Evolutionary conservation across 1,140 invertebrate species (phyloP), one percentile per base, ranked within the genome.

Genomic region (Uloborus diversus): DNA sequence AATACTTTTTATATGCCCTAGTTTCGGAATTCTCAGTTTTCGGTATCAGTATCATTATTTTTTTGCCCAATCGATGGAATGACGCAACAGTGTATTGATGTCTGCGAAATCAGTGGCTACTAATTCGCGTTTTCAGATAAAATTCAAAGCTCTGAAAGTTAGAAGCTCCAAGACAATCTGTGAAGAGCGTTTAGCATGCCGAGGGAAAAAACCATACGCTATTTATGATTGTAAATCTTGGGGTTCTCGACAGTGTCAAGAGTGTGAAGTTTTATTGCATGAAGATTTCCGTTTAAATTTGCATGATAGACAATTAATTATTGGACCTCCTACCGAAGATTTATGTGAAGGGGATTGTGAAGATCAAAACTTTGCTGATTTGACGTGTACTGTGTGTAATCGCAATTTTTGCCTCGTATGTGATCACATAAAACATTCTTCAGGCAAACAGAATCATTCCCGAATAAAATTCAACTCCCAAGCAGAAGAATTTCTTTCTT

Each of bases 181-280:
- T 62, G 73, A 81, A 28, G 82, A 82, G 64, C 33, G 82, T 53
- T 65, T 82, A 28, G 82, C 75, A 23, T 79, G 73, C 47, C 62
- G 47, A 78, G 82, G 81, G 5, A 66, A 35, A 13, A 61, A 79
- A 64, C 75, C 85, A 30, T 82, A 84, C 75, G 87, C 87, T n/a
- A 51, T 73, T 35, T 85, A 81, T 69, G 53, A 80, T 37, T 88
- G 87, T 83, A 81, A 83, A 30, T 83, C 87, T 32, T 88, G 87
- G 81, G 83, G 83, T 17, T 84, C 86, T 33, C 80, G 84, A 27
- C 87, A 88, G 69, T 88, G 87, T 82, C 27, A 82, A 59, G 81
- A 83, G 23, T 88, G 87, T 82, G 86, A 86, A 75, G 81, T 81
- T 25, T 69, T 83, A 25, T 81, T 88, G n/a, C 87, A 88, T 80